Conservation (phyloP, 1,140 invertebrate species). For the Ericerus pela region DNA sequence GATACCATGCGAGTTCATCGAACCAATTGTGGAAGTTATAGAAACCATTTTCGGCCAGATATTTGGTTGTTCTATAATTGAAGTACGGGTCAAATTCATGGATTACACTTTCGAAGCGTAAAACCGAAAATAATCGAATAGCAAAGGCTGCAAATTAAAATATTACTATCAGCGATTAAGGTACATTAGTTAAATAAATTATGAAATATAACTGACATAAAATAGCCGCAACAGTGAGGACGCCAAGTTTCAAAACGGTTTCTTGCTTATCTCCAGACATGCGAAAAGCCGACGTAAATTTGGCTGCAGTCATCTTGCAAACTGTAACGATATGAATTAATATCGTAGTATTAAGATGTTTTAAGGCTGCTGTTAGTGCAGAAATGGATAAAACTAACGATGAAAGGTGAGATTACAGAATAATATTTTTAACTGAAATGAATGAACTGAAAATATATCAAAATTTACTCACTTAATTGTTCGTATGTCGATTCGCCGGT, state of each 20-base stretch:
- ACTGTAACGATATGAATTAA: too few species aligned
- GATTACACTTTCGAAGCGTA: conserved; percentile 93
- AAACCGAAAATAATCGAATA: conserved; percentile 85
- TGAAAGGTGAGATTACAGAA: too few species aligned
- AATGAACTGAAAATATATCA: too few species aligned
- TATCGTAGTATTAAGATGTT: too few species aligned
- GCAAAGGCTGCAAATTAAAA: conserved; percentile 63
- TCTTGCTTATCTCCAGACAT: conserved; percentile 68
- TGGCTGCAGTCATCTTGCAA: neutral
- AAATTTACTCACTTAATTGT: too few species aligned
- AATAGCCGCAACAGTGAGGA: conserved; percentile 79
- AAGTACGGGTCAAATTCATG: conserved; percentile 99
- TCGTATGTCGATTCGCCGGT: too few species aligned
- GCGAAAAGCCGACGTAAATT: conserved; percentile 5
- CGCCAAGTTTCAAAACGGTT: conserved; percentile 79
- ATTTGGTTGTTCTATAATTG: conserved; percentile 93
- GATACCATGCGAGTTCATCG: conserved; percentile 97
- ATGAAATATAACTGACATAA: conserved; percentile 57
- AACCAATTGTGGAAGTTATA: conserved; percentile 99
- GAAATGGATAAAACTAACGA: too few species aligned
- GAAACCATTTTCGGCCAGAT: conserved; percentile 87
- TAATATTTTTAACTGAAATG: too few species aligned
- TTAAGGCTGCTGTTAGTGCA: too few species aligned
- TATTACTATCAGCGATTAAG: neutral
- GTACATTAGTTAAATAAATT: conserved; percentile 16